Conservation (phyloP, 1,140 invertebrate genomes). For the Vollenhovia emeryi region DNA sequence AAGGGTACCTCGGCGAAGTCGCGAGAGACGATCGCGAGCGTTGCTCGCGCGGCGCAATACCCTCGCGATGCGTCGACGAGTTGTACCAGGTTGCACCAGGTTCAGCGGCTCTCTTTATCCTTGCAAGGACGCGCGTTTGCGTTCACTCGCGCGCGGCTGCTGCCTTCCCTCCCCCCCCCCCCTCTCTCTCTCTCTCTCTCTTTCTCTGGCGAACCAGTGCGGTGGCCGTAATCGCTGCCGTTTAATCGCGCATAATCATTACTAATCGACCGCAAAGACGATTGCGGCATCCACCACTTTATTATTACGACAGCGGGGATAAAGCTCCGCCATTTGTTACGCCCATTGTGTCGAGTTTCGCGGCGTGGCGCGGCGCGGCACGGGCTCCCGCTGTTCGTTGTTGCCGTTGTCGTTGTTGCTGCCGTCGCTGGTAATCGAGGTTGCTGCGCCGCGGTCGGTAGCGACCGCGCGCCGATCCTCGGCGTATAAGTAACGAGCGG, state of each 20-base stretch:
- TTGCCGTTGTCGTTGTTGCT: conserved; percentile 51
- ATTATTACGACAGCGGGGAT: conserved; percentile 77
- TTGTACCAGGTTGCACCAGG: conserved; percentile 33
- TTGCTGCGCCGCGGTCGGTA: conserved; percentile 47
- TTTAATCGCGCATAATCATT: conserved; percentile 83
- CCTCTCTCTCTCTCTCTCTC: background rate
- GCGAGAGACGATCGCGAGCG: conserved; percentile 8
- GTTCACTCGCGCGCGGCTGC: background rate
- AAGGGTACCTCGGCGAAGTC: conserved; percentile 15
- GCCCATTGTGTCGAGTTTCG: conserved; percentile 66
- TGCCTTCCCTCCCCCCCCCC: background rate
- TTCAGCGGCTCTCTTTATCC: conserved; percentile 71
- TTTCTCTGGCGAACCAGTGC: conserved; percentile 8
- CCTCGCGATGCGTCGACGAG: conserved; percentile 36
- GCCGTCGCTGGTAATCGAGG: conserved; percentile 49
- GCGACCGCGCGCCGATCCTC: conserved; percentile 24
- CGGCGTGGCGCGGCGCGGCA: background rate
- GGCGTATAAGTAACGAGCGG: conserved; percentile 28
- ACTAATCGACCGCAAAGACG: conserved; percentile 81
- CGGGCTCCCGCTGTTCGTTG: conserved; percentile 48
- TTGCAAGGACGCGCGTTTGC: conserved; percentile 81
- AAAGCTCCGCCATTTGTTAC: conserved; percentile 74
- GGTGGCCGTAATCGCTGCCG: conserved; percentile 77
- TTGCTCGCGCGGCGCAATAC: conserved; percentile 41
- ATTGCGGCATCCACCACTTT: conserved; percentile 78